Base-by-base conservation (phyloP, 2,888 invertebrate species). In the Alviniconcha strummeri region DNA sequence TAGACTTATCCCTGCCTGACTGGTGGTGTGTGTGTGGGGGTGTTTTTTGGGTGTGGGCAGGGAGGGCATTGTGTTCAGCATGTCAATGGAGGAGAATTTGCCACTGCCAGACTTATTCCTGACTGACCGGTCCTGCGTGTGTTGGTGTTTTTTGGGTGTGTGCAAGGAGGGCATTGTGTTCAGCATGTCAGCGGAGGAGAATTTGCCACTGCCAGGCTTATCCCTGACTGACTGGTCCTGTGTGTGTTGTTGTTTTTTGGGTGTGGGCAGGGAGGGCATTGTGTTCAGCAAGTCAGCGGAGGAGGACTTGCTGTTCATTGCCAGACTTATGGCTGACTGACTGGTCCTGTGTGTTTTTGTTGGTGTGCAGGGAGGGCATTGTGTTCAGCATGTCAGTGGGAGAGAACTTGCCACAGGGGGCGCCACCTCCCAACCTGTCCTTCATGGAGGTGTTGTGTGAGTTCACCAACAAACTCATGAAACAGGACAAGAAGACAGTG, bases 391-490 rank as follows among this genome's bases (percentile, higher is more conserved):
- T 98, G 19, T 89, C 89, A 71, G 86, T 91, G 79, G 83, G 88
- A 86, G 88, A 94, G 94, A 96, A 96, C 0, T 72, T 76, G 2
- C 69, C 81, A 4, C 96, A 96, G 0, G 96, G 96, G 19, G 96
- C 96, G 17, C 97, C 98, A 72, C 96, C 97, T 0, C 96, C 96
- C 0, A 96, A 98, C 94, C 94, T 99, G 86, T 95, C 97, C 3
- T 99, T 99, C 95, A 95, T 99, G 64, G 99, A 99, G 95, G 97
- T 99, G 89, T 95, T 99, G 15, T 96, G 97, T 9, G 99, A 99
- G 95, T 99, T 99, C 94, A 98, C 98, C 83, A 97, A 97, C 94
- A 99, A 99, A 94, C 95, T 99, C 88, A 95, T 99, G 91, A 97
- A 97, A 89, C 98, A 98, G 94, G 99, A 99, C 95, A 99, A 99